These are phyloP conservation scores for Branchellion lobata DNA, from an alignment of 2,888 invertebrate species.

Conservation along the genomic window DNA sequence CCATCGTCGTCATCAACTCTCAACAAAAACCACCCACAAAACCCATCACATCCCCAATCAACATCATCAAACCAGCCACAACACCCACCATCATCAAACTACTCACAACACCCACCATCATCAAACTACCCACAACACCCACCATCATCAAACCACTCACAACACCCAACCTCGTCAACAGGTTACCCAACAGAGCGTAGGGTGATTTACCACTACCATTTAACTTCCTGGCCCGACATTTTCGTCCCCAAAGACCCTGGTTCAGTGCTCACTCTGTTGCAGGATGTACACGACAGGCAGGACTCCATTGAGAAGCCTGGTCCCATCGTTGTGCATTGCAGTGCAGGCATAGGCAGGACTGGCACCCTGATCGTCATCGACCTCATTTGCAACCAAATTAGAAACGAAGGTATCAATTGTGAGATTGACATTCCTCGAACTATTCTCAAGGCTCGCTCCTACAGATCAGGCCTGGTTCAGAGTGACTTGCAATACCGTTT, in stretches of 20 bases:
- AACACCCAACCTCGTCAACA: too few relatives aligned
- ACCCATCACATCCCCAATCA: too few relatives aligned
- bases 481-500: constrained; percentile 99
- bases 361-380: constrained; percentile 99
- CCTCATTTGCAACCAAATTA: constrained; percentile 93
- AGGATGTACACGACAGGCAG: constrained; percentile 71
- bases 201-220: constrained; percentile 68
- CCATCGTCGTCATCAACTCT: too few relatives aligned
- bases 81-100: too few relatives aligned
- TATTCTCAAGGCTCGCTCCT: constrained; percentile 92
- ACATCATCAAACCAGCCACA: too few relatives aligned
- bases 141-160: not conserved
- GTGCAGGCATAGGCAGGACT: constrained; percentile 90
- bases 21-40: too few relatives aligned
- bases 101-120: not conserved
- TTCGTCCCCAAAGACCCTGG: constrained; percentile 90
- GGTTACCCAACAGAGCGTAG: not conserved
- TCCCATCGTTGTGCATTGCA: constrained; percentile 80
- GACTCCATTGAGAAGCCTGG: constrained; percentile 69
- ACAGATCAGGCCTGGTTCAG: constrained; percentile 95
- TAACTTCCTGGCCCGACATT: constrained; percentile 89
- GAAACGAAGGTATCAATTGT: constrained; percentile 85
- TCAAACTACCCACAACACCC: not conserved
- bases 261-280: constrained; percentile 85
- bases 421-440: constrained; percentile 97